Percentiles rank a stretch among this genome's conserved stretches.
These are phyloP conservation scores for Agrotis puta DNA, from an alignment of 2,888 invertebrate species.

Conservation along the genomic window DNA sequence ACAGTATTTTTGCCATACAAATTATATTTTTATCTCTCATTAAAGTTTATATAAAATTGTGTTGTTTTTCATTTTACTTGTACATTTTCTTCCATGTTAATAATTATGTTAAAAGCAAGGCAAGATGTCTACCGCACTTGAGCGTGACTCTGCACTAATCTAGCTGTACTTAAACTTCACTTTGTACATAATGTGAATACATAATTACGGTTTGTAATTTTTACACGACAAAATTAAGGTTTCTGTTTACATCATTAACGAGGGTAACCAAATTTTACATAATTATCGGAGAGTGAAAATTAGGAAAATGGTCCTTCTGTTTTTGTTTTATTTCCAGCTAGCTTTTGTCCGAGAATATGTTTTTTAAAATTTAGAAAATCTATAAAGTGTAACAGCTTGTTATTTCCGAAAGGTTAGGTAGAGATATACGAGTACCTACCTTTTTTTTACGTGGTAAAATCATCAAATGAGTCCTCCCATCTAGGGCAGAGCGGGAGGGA, in stretches of 20 bases:
- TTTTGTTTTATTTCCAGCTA: background rate
- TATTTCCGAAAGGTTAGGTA: no score
- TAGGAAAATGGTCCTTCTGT: background rate
- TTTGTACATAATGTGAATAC: constrained; percentile 57
- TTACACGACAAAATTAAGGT: constrained; percentile 15
- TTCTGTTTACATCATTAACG: constrained; percentile 40
- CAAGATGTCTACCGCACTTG: constrained; percentile 39
- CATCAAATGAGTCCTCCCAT: no score
- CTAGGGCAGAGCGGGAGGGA: no score
- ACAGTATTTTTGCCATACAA: constrained; percentile 24
- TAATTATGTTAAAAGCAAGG: constrained; percentile 54
- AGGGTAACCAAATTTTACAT: background rate
- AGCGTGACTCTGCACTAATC: constrained; percentile 72
- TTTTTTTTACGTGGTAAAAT: no score
- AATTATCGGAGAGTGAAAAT: background rate
- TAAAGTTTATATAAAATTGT: constrained; percentile 57
- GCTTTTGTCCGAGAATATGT: no score
- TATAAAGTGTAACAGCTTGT: no score
- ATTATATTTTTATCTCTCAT: constrained; percentile 52
- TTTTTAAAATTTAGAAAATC: no score
- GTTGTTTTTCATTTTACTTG: constrained; percentile 16
- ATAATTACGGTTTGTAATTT: constrained; percentile 40
- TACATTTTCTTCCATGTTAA: constrained; percentile 29
- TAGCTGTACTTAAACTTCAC: constrained; percentile 48
- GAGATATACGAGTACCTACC: no score